Evolutionary conservation across 1,140 invertebrate species (phyloP), one percentile per base, ranked within the genome.

Genomic region (Pararge aegeria): DNA sequence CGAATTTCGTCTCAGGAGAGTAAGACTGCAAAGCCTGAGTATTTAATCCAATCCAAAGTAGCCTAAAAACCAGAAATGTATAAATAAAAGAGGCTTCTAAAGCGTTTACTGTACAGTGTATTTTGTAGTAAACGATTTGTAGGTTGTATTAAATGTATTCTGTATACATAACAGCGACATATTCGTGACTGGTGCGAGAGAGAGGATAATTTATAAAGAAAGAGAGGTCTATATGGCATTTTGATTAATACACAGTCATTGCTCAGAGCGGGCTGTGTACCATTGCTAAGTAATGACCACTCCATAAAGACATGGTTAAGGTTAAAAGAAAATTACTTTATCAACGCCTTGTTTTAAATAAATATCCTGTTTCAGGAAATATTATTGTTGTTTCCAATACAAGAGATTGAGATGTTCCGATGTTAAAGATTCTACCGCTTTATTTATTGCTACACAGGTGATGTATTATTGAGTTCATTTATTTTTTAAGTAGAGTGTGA

Each of bases 241-340:
- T 91, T 91, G 90, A 91, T 91, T 90, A 91, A 91, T 91, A 83
- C 70, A 70, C 64, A 81, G 86, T 79, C 85, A 91, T 91, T 90
- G 83, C 87, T 91, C 90, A 91, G 81, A 83, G 85, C 83, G 82
- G 80, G 75, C 87, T 88, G 80, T 87, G 85, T 87, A 87, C 85
- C 85, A 87, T 87, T 87, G 83, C 83, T 89, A 89, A 88, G 85
- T 89, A 89, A 89, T 89, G 84, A 84, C 87, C 87, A 84, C 80
- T 89, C 87, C 87, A 89, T 89, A 87, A 89, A 89, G 84, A 89
- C 84, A 89, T 82, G 87, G 84, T 89, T 87, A 89, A 87, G 87
- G 87, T 89, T 87, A 87, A 89, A 89, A 89, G 84, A 89, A 89
- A 89, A 89, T 89, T 89, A 89, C 84, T 89, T 89, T 87, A 89